Percentiles rank a stretch among this genome's conserved stretches.
Conservation (phyloP, 1,140 invertebrate genomes). For the Hylaeus anthracinus region DNA sequence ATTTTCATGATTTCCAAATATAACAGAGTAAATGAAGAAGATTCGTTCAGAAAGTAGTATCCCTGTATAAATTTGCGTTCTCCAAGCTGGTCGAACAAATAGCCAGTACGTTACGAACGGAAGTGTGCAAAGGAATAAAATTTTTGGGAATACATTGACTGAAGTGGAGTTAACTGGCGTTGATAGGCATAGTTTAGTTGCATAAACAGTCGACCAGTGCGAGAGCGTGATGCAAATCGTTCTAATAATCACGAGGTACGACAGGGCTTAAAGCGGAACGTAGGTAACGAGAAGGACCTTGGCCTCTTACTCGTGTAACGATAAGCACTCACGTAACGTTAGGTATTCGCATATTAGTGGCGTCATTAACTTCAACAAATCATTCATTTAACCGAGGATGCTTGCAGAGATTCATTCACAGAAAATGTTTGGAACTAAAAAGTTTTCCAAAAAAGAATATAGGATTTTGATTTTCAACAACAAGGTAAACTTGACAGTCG, state of each 20-base stretch:
- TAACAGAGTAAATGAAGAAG: too few relatives aligned
- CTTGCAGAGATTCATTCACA: background rate
- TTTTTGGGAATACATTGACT: background rate
- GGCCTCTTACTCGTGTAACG: conserved; percentile 57
- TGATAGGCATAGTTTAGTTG: background rate
- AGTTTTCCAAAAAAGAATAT: too few relatives aligned
- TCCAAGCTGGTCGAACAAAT: background rate
- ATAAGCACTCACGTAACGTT: conserved; percentile 58
- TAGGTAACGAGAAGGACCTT: conserved; percentile 60
- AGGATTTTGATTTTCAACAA: too few relatives aligned
- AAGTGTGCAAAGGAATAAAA: background rate
- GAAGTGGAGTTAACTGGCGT: background rate
- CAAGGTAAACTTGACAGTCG: too few relatives aligned
- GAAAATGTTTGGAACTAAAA: too few relatives aligned
- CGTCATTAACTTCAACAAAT: conserved; percentile 38
- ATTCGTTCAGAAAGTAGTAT: too few relatives aligned
- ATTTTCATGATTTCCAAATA: too few relatives aligned
- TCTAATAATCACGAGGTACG: conserved; percentile 36
- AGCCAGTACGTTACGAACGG: background rate
- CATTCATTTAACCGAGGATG: conserved; percentile 38
- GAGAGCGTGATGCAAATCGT: conserved; percentile 38
- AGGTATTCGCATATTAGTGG: conserved; percentile 40
- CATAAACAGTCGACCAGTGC: conserved; percentile 13
- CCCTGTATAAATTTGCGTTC: too few relatives aligned
- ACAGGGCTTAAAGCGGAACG: conserved; percentile 50